Evolutionary conservation across 2,113 vertebrate species (phyloP).

Genomic region (Anguilla rostrata): DNA sequence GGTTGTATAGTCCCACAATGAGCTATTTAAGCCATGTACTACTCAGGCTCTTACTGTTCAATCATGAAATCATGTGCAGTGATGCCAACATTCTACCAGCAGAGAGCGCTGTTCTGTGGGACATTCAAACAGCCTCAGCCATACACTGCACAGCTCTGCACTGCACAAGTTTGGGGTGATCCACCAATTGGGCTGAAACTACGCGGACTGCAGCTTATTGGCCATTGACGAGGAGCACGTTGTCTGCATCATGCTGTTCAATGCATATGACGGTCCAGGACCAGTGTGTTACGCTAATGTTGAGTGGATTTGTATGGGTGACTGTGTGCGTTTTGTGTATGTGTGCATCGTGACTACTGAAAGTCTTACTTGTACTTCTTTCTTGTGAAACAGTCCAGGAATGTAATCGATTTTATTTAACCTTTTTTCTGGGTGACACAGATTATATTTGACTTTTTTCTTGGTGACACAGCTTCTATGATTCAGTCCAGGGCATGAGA

Average conservation of each 20-base stretch:
- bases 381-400: not conserved
- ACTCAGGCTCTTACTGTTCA: conserved; percentile 58
- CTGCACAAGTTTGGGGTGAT: conserved; percentile 49
- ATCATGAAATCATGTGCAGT: conserved; percentile 49
- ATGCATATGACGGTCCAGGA: conserved; percentile 1
- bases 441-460: too few relatives aligned
- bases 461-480: not conserved
- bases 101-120: conserved; percentile 54
- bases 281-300: not conserved
- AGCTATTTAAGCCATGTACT: conserved; percentile 51
- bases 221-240: conserved; percentile 38
- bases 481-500: not conserved
- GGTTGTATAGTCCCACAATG: conserved; percentile 26
- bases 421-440: not conserved
- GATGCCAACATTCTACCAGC: conserved; percentile 55
- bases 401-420: not conserved
- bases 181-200: conserved; percentile 29
- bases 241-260: not conserved
- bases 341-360: conserved; percentile 7
- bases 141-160: conserved; percentile 55
- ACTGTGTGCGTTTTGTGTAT: not conserved
- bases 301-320: not conserved
- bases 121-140: conserved; percentile 46
- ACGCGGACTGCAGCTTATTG: conserved; percentile 32
- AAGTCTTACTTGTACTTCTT: not conserved